These are phyloP conservation scores for Dromococcyx pavoninus DNA, from an alignment of 2,797 vertebrate species.

Conservation along the genomic window DNA sequence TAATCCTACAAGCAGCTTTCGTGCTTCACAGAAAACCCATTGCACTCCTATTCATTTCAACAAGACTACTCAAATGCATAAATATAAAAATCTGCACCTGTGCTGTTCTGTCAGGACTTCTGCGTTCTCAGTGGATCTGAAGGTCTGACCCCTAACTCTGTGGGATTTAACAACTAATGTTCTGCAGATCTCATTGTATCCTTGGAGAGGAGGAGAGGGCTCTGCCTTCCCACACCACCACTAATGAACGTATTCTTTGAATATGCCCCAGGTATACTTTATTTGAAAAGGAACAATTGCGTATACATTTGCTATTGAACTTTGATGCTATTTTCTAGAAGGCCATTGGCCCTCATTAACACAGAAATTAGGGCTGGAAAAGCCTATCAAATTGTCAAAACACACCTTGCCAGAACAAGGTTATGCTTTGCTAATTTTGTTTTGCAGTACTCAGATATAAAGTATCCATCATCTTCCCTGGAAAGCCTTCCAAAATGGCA, in stretches of 20 bases:
- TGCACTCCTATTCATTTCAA: neutral
- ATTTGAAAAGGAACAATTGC: neutral
- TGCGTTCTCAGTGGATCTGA: neutral
- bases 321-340: neutral
- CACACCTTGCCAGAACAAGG: neutral
- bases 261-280: neutral
- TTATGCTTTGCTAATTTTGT: neutral
- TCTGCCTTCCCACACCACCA: neutral
- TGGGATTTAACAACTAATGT: neutral
- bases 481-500: neutral
- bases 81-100: neutral
- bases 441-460: neutral
- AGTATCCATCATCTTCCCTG: slow-evolving; percentile 1
- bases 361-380: neutral
- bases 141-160: neutral
- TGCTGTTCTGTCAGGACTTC: neutral
- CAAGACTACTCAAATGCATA: neutral
- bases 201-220: neutral
- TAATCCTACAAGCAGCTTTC: neutral
- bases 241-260: neutral
- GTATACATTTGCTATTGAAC: neutral
- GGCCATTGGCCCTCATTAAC: neutral
- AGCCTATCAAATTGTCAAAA: neutral
- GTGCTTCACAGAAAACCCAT: neutral
- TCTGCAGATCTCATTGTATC: neutral